Evolutionary conservation across 2,113 vertebrate species (phyloP), one percentile per base, ranked within the genome.

Genomic region (Varanus salvator): DNA sequence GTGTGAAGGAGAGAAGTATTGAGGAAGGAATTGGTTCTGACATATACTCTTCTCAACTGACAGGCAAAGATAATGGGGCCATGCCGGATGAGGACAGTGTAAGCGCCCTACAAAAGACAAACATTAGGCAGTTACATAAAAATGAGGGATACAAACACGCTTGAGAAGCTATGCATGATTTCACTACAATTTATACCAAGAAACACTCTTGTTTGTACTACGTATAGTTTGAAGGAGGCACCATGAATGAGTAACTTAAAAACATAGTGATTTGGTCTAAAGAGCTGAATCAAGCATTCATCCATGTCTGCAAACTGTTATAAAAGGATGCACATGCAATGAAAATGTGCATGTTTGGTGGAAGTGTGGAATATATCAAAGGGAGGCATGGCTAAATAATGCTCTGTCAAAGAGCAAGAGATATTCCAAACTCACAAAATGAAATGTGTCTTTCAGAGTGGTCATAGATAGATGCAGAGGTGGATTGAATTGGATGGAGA

Each of bases 111-210:
- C 92, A 87, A 95, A 93, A 92, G 94, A 94, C 94, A 94, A 93
- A 93, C 93, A 81, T 86, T 91, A 93, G 94, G 94, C 85, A 96
- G 92, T 38, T 89, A 92, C 92, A 90, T 96, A 95, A 94, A 94
- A 95, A 94, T 94, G 91, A 94, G 93, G 84, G 92, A 94, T 91
- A 89, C 91, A 94, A 93, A 93, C 87, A 80, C 86, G 81, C 89
- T 92, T 90, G 68, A 85, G 86, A 92, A 92, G 87, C 8, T 87
- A 92, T 92, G 90, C 74, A 86, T 92, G 83, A 94, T 94, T 92
- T 94, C 91, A 94, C 89, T 94, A 89, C 92, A 91, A 95, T 89
- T 89, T 93, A 94, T 90, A 94, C 93, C 82, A 48, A 90, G 92
- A 92, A 93, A 95, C 90, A 1, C 74, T 88, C 91, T 87, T 94